Evolutionary conservation across 2,797 vertebrate genomes (phyloP).

Genomic region (Furcifer pardalis): DNA sequence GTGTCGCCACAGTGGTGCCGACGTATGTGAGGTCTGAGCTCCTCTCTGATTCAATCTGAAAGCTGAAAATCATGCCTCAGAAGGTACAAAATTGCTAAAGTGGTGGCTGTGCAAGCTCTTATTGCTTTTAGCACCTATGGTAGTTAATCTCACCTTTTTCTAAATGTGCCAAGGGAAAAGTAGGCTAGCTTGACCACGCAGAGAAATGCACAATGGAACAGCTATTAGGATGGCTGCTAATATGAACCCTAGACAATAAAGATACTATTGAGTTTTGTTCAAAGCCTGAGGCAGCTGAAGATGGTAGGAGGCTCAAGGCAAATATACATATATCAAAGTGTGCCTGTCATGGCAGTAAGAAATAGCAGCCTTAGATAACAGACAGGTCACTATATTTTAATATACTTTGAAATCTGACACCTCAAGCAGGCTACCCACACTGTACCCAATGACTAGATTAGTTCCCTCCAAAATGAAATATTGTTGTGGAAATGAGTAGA

Average conservation of each 20-base stretch:
- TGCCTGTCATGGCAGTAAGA: not conserved
- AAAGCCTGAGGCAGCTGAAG: not conserved
- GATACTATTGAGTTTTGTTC: no score
- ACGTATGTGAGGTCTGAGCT: slow-evolving; percentile 55
- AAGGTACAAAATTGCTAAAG: slow-evolving; percentile 55
- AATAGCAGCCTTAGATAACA: not conserved
- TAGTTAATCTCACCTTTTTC: slow-evolving; percentile 12
- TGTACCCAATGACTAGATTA: not conserved
- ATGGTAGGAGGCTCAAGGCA: not conserved
- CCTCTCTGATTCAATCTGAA: slow-evolving; percentile 44
- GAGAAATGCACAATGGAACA: not conserved
- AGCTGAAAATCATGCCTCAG: slow-evolving; percentile 54
- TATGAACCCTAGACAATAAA: not conserved
- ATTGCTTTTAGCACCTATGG: slow-evolving; percentile 31
- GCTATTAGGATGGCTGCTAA: not conserved
- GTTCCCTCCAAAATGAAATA: not conserved
- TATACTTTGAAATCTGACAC: not conserved
- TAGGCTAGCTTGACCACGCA: not conserved
- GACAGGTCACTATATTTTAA: not conserved
- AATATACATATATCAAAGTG: not conserved
- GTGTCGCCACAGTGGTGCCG: slow-evolving; percentile 16
- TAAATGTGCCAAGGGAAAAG: not conserved
- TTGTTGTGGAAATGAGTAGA: not conserved
- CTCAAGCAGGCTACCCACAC: not conserved
- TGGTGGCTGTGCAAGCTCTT: slow-evolving; percentile 49